Conservation (phyloP, 2,888 invertebrate genomes). For the Hirtodrosophila alboralis region DNA sequence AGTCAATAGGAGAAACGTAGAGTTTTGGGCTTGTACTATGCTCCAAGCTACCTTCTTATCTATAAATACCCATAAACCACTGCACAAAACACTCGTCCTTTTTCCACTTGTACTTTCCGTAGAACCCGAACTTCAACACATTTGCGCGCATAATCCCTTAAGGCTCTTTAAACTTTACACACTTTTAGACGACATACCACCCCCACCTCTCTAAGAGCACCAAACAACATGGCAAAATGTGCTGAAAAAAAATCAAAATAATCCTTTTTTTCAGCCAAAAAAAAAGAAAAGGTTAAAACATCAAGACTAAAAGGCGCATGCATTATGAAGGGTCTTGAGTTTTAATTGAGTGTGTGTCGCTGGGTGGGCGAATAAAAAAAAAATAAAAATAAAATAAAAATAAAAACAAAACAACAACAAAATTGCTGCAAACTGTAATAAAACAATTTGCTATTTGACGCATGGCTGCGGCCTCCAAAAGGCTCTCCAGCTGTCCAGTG, state of each 20-base stretch:
- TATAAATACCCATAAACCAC: conserved; percentile 77
- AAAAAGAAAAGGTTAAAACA: conserved; percentile 71
- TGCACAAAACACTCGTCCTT: conserved; percentile 54
- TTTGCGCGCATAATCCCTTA: conserved; percentile 80
- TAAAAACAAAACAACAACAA: conserved; percentile 18
- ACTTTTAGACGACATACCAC: conserved; percentile 61
- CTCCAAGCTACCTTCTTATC: conserved; percentile 65
- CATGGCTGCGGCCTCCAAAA: conserved; percentile 42
- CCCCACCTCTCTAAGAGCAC: conserved; percentile 14
- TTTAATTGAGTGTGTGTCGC: conserved; percentile 82
- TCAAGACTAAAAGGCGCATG: conserved; percentile 73
- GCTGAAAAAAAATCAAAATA: conserved; percentile 62
- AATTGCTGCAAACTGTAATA: conserved; percentile 65
- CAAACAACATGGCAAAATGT: conserved; percentile 54
- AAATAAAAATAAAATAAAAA: conserved; percentile 18
- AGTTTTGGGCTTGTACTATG: conserved; percentile 40
- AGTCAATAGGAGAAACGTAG: conserved; percentile 50
- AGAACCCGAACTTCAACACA: conserved; percentile 77
- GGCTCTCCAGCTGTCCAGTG: conserved; percentile 26
- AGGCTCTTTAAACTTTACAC: conserved; percentile 82
- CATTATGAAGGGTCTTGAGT: conserved; percentile 81
- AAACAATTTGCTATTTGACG: conserved; percentile 71
- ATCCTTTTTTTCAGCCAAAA: conserved; percentile 66
- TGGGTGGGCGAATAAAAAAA: conserved; percentile 21
- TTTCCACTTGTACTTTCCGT: conserved; percentile 61